These are phyloP conservation scores for Drosophila simulans DNA, from an alignment of 1,140 invertebrate genomes.

Conservation along the genomic window DNA sequence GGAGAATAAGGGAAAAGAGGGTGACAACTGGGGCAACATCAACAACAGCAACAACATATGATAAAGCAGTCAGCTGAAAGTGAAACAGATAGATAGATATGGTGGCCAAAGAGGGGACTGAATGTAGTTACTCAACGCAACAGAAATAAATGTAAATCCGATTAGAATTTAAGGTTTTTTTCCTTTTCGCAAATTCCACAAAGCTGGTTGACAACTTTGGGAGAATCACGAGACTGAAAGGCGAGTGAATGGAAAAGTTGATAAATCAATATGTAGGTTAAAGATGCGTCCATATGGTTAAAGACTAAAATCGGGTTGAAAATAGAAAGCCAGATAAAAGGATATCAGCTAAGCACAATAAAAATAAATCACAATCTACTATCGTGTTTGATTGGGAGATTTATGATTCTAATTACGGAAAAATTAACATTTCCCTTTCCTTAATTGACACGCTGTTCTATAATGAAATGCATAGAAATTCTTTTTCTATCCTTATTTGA, in stretches of 20 bases:
- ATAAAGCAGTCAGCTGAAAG: slow-evolving; percentile 75
- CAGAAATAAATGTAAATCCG: slow-evolving; percentile 67
- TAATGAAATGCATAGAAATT: too few relatives aligned
- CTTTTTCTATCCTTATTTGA: too few relatives aligned
- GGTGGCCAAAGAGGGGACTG: background rate
- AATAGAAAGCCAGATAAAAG: background rate
- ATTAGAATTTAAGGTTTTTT: slow-evolving; percentile 71
- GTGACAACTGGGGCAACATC: slow-evolving; percentile 58
- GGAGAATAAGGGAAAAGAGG: slow-evolving; percentile 62
- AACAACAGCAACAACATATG: slow-evolving; percentile 42
- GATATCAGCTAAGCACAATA: background rate
- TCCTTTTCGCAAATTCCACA: slow-evolving; percentile 36
- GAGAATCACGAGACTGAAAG: slow-evolving; percentile 6
- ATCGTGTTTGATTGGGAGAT: background rate
- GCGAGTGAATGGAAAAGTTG: slow-evolving; percentile 29
- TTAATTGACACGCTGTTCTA: too few relatives aligned
- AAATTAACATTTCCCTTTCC: background rate
- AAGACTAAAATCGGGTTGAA: background rate
- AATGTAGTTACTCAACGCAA: slow-evolving; percentile 38
- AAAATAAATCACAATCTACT: slow-evolving; percentile 1
- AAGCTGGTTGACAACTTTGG: slow-evolving; percentile 55
- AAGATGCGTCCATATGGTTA: slow-evolving; percentile 20
- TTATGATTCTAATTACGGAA: background rate
- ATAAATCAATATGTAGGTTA: slow-evolving; percentile 30
- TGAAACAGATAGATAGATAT: slow-evolving; percentile 36